A percentile compares a stretch with the other conserved stretches of the same genome.
Evolutionary conservation across 2,888 invertebrate species (phyloP).

Genomic region (Ophion slaviceki): DNA sequence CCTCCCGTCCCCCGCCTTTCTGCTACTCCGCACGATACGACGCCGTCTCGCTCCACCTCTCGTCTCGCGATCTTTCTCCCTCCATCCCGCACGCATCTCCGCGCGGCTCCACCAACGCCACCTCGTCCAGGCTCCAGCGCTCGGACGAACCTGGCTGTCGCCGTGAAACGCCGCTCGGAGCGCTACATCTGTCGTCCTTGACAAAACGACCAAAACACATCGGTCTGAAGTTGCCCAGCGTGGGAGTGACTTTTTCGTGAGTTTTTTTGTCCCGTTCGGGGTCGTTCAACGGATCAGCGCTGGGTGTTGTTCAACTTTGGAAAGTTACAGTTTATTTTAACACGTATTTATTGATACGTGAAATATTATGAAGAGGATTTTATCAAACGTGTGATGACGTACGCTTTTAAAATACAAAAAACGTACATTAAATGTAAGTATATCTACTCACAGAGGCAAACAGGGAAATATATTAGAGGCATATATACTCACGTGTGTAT

Average conservation of each 20-base stretch:
- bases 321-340: no score
- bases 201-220: neutral
- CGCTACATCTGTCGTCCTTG: slow-evolving; percentile 27
- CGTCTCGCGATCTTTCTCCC: neutral
- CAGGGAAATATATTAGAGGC: no score
- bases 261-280: neutral
- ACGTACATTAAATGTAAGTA: no score
- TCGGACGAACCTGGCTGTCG: neutral
- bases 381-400: no score
- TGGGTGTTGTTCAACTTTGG: no score
- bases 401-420: no score
- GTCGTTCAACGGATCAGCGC: neutral
- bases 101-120: neutral
- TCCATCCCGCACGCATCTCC: slow-evolving; percentile 1
- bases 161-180: slow-evolving; percentile 19
- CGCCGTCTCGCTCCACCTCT: neutral
- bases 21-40: neutral
- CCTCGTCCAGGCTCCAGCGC: slow-evolving; percentile 26
- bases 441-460: no score
- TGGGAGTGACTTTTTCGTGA: neutral
- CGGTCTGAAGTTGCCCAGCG: neutral
- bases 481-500: no score
- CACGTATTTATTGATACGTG: no score
- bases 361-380: no score
- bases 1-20: neutral